Base-by-base conservation (phyloP, 2,888 invertebrate species). In the Cartodere bifasciata region DNA sequence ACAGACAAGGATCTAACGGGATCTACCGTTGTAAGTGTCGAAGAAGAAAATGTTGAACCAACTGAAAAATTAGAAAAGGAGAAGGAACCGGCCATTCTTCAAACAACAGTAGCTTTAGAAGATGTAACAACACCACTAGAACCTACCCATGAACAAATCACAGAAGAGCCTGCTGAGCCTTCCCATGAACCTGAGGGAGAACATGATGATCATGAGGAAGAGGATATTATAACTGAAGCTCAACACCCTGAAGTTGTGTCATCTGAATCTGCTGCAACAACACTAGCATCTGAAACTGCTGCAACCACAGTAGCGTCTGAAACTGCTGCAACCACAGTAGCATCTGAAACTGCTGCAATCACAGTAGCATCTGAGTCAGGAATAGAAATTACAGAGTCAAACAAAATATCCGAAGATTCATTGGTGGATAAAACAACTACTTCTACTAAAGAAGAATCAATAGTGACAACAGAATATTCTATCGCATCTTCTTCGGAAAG, bases 371-470 rank as follows among this genome's bases (percentile, higher is more conserved):
- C 30, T 20, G 16, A 29, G 6, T 9, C 5, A 16, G 31, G 23
- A 23, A 13, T 7, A 15, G 14, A 30, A 14, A 36, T 40, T 28
- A 39, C 43, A 29, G 28, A 30, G 24, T 25, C 42, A 12, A 32
- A 28, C 10, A 11, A 31, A 29, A 11, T 27, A 28, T 12, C 38
- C 25, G 37, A 32, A 33, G 29, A 39, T 26, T 28, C 31, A 13
- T 31, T 16, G 30, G 37, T 27, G 17, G 32, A 27, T 16, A 16
- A 24, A 16, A 5, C 12, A 24, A 4, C 9, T 9, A n/a, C 3
- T 31, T 9, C 23, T 2, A 17, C 16, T 10, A 22, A 23, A 13
- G 13, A 22, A 12, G 6, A 13, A 22, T 13, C 4, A 10, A 7
- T 12, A 13, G 27, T 4, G 2, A 23, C 24, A 5, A 29, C 33